Evolutionary conservation across 2,888 invertebrate genomes (phyloP).

Genomic region (Erebia epiphron): DNA sequence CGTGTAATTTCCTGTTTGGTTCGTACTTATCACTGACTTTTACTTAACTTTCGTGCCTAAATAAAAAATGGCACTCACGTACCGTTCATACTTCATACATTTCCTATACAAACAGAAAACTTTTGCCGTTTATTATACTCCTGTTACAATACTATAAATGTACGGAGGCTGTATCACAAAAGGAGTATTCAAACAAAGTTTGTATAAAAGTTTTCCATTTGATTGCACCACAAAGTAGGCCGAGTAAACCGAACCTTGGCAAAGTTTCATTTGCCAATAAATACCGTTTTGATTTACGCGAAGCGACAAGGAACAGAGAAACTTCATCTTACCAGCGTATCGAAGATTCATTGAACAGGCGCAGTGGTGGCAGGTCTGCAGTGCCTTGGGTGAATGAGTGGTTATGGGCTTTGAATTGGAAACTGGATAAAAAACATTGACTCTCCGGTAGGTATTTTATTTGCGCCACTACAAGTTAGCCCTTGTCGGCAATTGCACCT

Average conservation of each 20-base stretch:
- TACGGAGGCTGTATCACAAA: slow-evolving; percentile 13
- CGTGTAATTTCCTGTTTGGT: background rate
- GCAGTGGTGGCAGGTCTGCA: too few relatives aligned
- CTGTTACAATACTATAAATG: slow-evolving; percentile 15
- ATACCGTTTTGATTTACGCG: slow-evolving; percentile 7
- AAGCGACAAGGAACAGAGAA: background rate
- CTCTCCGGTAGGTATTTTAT: too few relatives aligned
- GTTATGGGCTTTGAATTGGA: too few relatives aligned
- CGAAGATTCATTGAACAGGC: background rate
- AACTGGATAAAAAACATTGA: too few relatives aligned
- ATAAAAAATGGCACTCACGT: background rate
- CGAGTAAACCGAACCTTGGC: slow-evolving; percentile 28
- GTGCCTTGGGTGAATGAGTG: too few relatives aligned
- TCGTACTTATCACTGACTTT: too few relatives aligned
- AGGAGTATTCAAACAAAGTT: slow-evolving; percentile 16
- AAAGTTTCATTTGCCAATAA: slow-evolving; percentile 13
- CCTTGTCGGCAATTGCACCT: too few relatives aligned
- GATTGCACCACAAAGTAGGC: slow-evolving; percentile 53
- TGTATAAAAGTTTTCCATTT: slow-evolving; percentile 26
- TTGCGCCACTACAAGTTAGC: too few relatives aligned
- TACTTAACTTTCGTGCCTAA: background rate
- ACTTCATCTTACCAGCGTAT: background rate
- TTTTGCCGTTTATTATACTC: slow-evolving; percentile 17
- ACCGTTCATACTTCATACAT: slow-evolving; percentile 5
- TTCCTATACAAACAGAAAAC: slow-evolving; percentile 11